A percentile compares a stretch with the other conserved stretches of the same genome.
These are phyloP conservation scores for Cettia cetti DNA, from an alignment of 2,113 vertebrate genomes.

Conservation along the genomic window DNA sequence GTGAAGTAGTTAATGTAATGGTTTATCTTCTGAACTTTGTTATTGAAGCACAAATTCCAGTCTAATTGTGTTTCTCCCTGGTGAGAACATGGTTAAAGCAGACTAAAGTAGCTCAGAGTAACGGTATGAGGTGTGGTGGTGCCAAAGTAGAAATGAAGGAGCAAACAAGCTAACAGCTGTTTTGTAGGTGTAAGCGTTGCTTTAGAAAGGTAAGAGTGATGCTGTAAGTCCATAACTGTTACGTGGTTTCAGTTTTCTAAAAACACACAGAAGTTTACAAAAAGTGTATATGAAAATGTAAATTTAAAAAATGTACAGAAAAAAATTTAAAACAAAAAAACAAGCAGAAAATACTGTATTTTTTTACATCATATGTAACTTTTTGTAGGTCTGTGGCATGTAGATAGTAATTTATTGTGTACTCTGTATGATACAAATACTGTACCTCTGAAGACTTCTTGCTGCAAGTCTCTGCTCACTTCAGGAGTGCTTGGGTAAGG, in stretches of 20 bases:
- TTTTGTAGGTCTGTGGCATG: slow-evolving; percentile 85
- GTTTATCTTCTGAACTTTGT: slow-evolving; percentile 12
- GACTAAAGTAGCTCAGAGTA: slow-evolving; percentile 35
- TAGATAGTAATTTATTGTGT: slow-evolving; percentile 98
- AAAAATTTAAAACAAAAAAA: slow-evolving; percentile 78
- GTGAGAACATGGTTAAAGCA: background rate
- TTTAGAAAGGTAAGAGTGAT: slow-evolving; percentile 49
- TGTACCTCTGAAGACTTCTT: slow-evolving; percentile 51
- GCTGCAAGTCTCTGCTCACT: slow-evolving; percentile 29
- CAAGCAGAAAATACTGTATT: slow-evolving; percentile 81
- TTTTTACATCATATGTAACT: slow-evolving; percentile 77
- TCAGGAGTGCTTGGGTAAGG: slow-evolving; percentile 26
- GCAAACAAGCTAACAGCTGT: slow-evolving; percentile 21
- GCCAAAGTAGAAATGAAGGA: slow-evolving; percentile 70
- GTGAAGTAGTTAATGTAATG: slow-evolving; percentile 57
- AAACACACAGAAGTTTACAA: slow-evolving; percentile 69
- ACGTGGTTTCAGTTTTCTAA: slow-evolving; percentile 54
- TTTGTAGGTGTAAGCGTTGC: background rate
- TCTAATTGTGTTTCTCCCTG: slow-evolving; percentile 38
- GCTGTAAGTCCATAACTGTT: slow-evolving; percentile 57
- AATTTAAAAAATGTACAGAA: slow-evolving; percentile 74
- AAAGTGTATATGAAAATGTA: slow-evolving; percentile 75
- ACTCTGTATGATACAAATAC: slow-evolving; percentile 59
- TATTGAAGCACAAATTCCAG: slow-evolving; percentile 38
- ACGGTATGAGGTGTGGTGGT: slow-evolving; percentile 46